Conservation (phyloP, 1,140 invertebrate species). For the Calliopsis andreniformis region DNA sequence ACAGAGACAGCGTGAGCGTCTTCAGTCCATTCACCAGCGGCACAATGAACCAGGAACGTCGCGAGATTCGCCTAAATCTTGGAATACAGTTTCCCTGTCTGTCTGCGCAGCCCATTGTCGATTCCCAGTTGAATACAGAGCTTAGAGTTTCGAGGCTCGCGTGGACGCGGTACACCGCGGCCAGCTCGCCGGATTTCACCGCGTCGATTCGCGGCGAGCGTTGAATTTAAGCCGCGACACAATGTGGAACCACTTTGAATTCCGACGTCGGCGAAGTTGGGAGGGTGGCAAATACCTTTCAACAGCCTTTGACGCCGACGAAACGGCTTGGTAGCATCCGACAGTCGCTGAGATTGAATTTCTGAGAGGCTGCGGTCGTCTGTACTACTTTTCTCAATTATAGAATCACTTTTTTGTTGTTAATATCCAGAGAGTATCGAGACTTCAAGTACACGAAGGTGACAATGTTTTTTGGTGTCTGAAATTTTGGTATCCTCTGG, state of each 20-base stretch:
- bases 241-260: slow-evolving; percentile 15
- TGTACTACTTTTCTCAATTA: neutral
- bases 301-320: slow-evolving; percentile 18
- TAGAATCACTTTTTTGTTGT: neutral
- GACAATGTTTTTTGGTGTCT: too few relatives aligned
- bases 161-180: slow-evolving; percentile 11
- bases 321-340: neutral
- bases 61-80: slow-evolving; percentile 11
- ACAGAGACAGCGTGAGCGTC: neutral
- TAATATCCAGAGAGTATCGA: too few relatives aligned
- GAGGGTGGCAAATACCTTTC: slow-evolving; percentile 17
- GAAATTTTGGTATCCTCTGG: too few relatives aligned
- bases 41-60: neutral
- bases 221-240: slow-evolving; percentile 24
- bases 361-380: neutral
- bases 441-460: too few relatives aligned
- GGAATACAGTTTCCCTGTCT: slow-evolving; percentile 6
- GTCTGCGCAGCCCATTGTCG: slow-evolving; percentile 14
- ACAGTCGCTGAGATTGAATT: neutral
- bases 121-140: slow-evolving; percentile 20
- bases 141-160: slow-evolving; percentile 28
- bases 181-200: slow-evolving; percentile 1
- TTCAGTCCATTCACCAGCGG: neutral
- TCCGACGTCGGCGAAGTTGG: neutral
- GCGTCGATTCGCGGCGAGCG: slow-evolving; percentile 16